Evolutionary conservation across 2,113 vertebrate species (phyloP), one percentile per base, ranked within the genome.

Genomic region (Embiotoca jacksoni): DNA sequence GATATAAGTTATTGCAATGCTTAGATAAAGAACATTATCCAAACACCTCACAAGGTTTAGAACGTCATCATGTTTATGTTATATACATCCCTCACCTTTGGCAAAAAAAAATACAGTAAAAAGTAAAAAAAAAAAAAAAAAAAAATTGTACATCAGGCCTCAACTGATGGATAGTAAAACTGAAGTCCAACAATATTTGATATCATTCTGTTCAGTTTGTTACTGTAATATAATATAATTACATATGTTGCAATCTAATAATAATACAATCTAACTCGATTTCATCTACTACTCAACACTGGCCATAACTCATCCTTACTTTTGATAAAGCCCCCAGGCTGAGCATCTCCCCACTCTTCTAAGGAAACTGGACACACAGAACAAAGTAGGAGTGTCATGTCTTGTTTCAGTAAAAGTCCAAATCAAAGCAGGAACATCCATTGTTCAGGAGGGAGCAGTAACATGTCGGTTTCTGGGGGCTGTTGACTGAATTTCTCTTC

Each of bases 351-450:
- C 52, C 44, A n/a, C 62, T 72, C 31, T 13, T 61, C 61, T 37
- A 32, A 58, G 32, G 14, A 37, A 16, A 71, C 47, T 33, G 62
- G 49, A 69, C 71, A 53, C 46, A 64, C 35, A 35, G 52, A 31
- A 55, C 41, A 50, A 53, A 49, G 30, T 3, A n/a, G 31, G 36
- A 36, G 30, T 35, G 59, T 62, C 71, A 77, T 0, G 11, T 86
- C 54, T 65, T 52, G 72, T 82, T 82, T 61, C 53, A 36, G 33
- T 57, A 15, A 53, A 64, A 82, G 73, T 64, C 69, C 60, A 32
- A 75, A 72, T 84, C 79, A 80, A 75, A 80, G 70, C 49, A 41
- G 30, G 50, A 63, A 2, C 61, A 53, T 59, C 65, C 65, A 78
- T 47, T 66, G 37, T 64, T 80, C 59, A 37, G 79, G 7, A 23